Base-by-base conservation (phyloP, 2,113 vertebrate genomes). In the Limanda limanda region DNA sequence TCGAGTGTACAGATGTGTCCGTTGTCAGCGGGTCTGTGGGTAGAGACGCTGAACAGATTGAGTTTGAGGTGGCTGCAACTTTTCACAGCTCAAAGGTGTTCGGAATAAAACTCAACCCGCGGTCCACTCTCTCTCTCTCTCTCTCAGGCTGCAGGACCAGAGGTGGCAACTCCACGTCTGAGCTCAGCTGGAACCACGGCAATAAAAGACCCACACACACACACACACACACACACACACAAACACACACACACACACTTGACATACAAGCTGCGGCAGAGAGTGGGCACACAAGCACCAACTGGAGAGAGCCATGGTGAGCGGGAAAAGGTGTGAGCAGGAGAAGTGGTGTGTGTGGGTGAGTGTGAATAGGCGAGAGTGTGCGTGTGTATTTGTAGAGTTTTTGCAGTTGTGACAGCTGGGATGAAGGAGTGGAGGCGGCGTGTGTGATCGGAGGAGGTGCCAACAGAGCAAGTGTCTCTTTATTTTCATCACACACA, bases 381-480 rank as follows among this genome's bases (percentile, higher is more conserved):
- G 86, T 71, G 92, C 52, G 73, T 80, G 88, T 90, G 89, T 93
- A 88, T 92, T 90, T 88, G 88, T 88, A 84, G 83, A 88, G 89
- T 83, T 90, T 91, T 86, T 93, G 92, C 92, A 93, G 91, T 93
- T 92, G 92, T 93, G 92, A 93, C 92, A 93, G 91, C 92, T 93
- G 91, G 92, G 91, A 92, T 91, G 91, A 92, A 84, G 90, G 91
- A 92, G 91, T 91, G 91, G 91, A 91, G 91, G 92, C 90, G 91
- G 90, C 80, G 90, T 85, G 92, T 93, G 92, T 91, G 92, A 93
- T 89, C 84, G 87, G 87, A 91, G 84, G 91, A 92, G 91, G 91
- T 93, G 92, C 91, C 91, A 93, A 93, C 88, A 76, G 86, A 91
- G 91, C 92, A 92, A 92, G 91, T 92, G 91, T 91, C 91, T 91